Base-by-base conservation (phyloP, 2,888 invertebrate genomes). In the Rhogogaster chlorosoma region DNA sequence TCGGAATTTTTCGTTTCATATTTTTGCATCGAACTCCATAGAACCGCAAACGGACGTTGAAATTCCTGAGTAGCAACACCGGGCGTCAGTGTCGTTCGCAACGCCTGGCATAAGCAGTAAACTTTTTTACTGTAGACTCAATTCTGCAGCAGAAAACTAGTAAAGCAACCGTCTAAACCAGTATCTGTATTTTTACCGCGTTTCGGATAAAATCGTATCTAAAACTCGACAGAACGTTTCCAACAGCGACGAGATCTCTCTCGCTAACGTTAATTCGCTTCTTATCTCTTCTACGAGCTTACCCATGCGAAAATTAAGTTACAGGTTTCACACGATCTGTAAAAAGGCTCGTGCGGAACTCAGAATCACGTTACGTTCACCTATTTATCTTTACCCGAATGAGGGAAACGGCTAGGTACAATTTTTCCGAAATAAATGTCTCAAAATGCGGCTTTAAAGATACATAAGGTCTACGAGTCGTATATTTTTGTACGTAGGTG, bases 81-180 rank as follows among this genome's bases (percentile, higher is more conserved):
- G 73, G 26, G 38, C 49, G 77, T 38, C 45, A n/a, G 75, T 29
- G 32, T 45, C 18, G 29, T 38, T 42, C 22, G 18, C 18, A 53
- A 29, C 49, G 77, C 22, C 49, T 53, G 53, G 77, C 29, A 53
- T 53, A 53, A 77, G 77, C 77, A 49, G 53, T 77, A 77, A 77
- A 77, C 18, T 77, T 73, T 71, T 77, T 77, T 77, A 77, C 53
- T 32, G 77, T 53, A 26, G 12, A 18, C 26, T 53, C 49, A 45
- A 77, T 77, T 49, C 18, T 38, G n/a, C 5, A 53, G 32, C 29
- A 53, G 5, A 32, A 32, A 77, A 77, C 49, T 53, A 49, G 29
- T 18, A 32, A 49, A 32, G 15, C 77, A 77, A 53, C 15, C 53
- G 77, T 77, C 49, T 53, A 18, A 77, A 26, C 53, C 77, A 53